Base-by-base conservation (phyloP, 1,140 invertebrate species). In the Mactra quadrangularis region DNA sequence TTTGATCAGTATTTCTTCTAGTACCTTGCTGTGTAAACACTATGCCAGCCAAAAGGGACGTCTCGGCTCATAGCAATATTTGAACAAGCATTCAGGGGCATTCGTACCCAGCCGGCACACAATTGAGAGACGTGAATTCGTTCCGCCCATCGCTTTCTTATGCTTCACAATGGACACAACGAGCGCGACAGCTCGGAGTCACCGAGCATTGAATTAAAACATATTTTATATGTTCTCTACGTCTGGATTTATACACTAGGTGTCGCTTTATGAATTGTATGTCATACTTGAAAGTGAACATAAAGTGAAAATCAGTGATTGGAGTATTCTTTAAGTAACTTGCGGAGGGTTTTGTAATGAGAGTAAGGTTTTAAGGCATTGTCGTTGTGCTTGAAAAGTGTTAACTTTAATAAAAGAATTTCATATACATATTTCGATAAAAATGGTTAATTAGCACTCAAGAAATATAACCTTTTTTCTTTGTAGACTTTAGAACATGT, bases 21-120 rank as follows among this genome's bases (percentile, higher is more conserved):
- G 38, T 25, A 13, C 22, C 17, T 25, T 35, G 47, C 59, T 76
- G 74, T 76, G 35, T 57, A 76, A 76, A 76, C 74, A 76, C n/a
- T 47, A 22, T 55, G 59, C 74, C 74, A 76, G 74, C 74, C 74
- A 76, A 76, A 76, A 76, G 74, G 55, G 74, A 57, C 74, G 74
- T 76, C 45, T 60, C 74, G 55, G 25, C 59, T 45, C 41, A 38
- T 25, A 9, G n/a, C 13, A 27, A 35, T 76, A 38, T 76, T 76
- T 76, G 74, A 57, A 76, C 74, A 64, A 60, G 59, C 13, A 17
- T 31, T n/a, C 17, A 47, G 57, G 74, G 74, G 62, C 50, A 57
- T 29, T 29, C 50, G 33, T 31, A 47, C 31, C 45, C 25, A 41
- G 31, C 9, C 17, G 71, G 33, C n/a, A 17, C 31, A 47, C 55